Percentiles rank a stretch among this genome's conserved stretches.
These are phyloP conservation scores for Yponomeuta evonymella DNA, from an alignment of 2,888 invertebrate species.

Conservation along the genomic window DNA sequence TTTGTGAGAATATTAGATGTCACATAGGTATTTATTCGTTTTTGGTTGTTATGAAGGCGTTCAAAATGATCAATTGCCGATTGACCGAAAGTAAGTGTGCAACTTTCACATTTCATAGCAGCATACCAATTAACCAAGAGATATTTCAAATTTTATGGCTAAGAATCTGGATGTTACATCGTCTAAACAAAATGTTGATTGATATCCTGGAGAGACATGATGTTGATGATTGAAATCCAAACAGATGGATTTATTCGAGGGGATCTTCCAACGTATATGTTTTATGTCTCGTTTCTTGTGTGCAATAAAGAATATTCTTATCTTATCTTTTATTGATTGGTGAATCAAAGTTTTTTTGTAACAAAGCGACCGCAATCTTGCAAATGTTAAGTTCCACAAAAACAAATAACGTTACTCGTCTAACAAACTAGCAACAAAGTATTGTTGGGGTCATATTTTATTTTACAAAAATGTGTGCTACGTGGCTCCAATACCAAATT, in stretches of 20 bases:
- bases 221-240: background rate
- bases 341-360: background rate
- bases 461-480: conserved; percentile 38
- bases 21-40: too few species aligned
- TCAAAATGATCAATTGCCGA: too few species aligned
- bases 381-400: background rate
- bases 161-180: background rate
- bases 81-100: too few species aligned
- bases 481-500: conserved; percentile 64
- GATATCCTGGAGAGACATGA: background rate
- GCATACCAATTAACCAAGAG: background rate
- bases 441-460: conserved; percentile 3
- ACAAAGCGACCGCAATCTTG: background rate
- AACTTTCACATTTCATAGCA: too few species aligned
- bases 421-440: conserved; percentile 5
- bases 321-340: background rate
- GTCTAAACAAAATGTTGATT: background rate
- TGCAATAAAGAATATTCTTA: too few species aligned
- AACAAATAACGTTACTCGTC: background rate
- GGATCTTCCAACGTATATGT: background rate
- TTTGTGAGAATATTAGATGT: too few species aligned
- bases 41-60: too few species aligned
- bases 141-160: background rate
- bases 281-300: too few species aligned
- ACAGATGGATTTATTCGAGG: background rate